These are phyloP conservation scores for Eubucco bourcierii DNA, from an alignment of 2,113 vertebrate species.

Conservation along the genomic window DNA sequence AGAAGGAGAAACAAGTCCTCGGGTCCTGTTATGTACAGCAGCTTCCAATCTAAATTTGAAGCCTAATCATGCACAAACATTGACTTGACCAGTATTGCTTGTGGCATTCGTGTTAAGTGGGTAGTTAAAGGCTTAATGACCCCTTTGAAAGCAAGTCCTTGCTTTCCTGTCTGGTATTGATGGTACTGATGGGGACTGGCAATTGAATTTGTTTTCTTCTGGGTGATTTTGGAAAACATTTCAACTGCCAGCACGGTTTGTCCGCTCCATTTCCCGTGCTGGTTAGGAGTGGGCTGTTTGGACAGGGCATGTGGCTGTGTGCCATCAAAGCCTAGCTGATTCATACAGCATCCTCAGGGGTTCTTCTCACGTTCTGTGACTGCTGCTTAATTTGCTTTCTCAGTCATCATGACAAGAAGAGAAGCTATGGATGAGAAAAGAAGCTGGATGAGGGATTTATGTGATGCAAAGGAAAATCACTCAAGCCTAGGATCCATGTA, in stretches of 20 bases:
- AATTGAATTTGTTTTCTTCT: neutral
- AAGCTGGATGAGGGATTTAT: neutral
- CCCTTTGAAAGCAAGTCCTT: conserved; percentile 15
- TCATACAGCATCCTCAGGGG: neutral
- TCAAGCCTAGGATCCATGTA: neutral
- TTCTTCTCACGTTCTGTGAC: neutral
- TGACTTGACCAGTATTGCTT: conserved; percentile 48
- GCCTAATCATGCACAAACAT: conserved; percentile 41
- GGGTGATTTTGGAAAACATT: neutral
- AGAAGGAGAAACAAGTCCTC: conserved; percentile 18
- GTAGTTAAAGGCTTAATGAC: conserved; percentile 54
- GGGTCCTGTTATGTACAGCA: neutral
- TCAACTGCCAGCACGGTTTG: neutral
- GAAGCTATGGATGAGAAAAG: neutral
- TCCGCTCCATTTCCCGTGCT: neutral
- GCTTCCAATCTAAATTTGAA: conserved; percentile 24
- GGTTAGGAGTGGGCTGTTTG: neutral
- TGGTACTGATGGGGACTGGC: neutral
- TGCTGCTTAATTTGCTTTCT: neutral
- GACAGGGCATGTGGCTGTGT: fast-evolving
- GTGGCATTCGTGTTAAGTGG: conserved; percentile 13
- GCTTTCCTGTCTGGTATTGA: neutral
- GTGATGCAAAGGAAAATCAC: neutral
- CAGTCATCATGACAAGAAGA: fast-evolving
- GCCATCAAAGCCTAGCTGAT: neutral